Base-by-base conservation (phyloP, 1,140 invertebrate genomes). In the Monochamus saltuarius region DNA sequence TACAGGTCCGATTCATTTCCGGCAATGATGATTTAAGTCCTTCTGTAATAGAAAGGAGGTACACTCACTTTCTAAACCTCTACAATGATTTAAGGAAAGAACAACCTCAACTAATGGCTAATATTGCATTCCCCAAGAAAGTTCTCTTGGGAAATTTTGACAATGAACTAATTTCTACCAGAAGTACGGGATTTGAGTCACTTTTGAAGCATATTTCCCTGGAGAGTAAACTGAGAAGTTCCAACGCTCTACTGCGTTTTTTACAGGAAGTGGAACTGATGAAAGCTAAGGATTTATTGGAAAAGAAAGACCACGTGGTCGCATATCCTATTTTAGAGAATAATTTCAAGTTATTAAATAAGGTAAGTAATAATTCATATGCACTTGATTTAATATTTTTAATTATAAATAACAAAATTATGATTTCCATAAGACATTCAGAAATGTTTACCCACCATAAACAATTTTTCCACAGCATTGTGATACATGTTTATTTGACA, bases 81-180 rank as follows among this genome's bases (percentile, higher is more conserved):
- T 89, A 87, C 73, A 80, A 82, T 64, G 74, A 78, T 3, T 73
- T 92, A 2, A 84, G 81, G 62, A 84, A 84, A 56, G 80, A 82
- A 43, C 82, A 82, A 76, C 84, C 87, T 4, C 43, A 77, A 11
- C 68, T 85, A 45, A 76, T 91, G 73, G 73, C 73, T 50, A 76
- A 73, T 39, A 73, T 89, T 6, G 76, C 79, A 52, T 92, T 92
- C 77, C 90, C 90, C 7, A 86, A 85, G 68, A 92, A 91, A 77
- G 84, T 72, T 14, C 68, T 91, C 8, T 75, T 89, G 46, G 89
- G 89, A 1, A 92, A 92, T 74, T 92, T 91, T 74, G 85, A 84
- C 39, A 80, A 84, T 19, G 84, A 84, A 61, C 78, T 90, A 35
- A 91, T 92, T 65, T 82, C 84, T 7, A 78, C 79, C 43, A 80